Evolutionary conservation across 1,140 invertebrate species (phyloP).

Genomic region (Dysdera silvatica): DNA sequence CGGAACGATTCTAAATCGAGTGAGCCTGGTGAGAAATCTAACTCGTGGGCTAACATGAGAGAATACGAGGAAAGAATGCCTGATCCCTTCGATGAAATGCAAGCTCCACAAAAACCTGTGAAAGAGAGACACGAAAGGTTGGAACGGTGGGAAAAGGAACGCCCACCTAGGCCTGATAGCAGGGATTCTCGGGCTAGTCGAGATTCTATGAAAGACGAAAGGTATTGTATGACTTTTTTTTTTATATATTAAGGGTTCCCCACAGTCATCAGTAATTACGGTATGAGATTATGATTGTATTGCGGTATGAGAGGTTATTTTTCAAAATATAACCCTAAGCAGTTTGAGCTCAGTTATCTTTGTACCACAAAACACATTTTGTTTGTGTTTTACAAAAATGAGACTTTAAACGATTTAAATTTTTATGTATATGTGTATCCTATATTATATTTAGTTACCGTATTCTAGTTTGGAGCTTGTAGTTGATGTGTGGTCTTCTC

Average conservation of each 20-base stretch:
- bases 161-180: conserved; percentile 50
- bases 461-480: background rate
- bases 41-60: conserved; percentile 18
- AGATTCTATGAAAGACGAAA: conserved; percentile 41
- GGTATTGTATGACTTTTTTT: conserved; percentile 20
- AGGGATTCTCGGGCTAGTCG: conserved; percentile 52
- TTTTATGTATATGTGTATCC: background rate
- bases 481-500: background rate
- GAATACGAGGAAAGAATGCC: conserved; percentile 33
- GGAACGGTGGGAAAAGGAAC: conserved; percentile 42
- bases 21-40: conserved; percentile 20
- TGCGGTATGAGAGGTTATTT: too few relatives aligned
- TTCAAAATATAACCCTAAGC: too few relatives aligned
- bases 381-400: too few relatives aligned
- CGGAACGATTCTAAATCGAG: conserved; percentile 7
- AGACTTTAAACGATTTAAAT: too few relatives aligned
- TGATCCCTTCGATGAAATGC: conserved; percentile 48
- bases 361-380: too few relatives aligned
- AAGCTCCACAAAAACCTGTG: conserved; percentile 35
- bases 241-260: too few relatives aligned
- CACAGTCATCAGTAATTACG: too few relatives aligned
- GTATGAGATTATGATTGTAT: too few relatives aligned
- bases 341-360: too few relatives aligned
- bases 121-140: conserved; percentile 17
- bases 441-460: background rate